phyloP scores from a whole-genome alignment of 2,888 invertebrate species.

The Tetragonisca angustula region DNA sequence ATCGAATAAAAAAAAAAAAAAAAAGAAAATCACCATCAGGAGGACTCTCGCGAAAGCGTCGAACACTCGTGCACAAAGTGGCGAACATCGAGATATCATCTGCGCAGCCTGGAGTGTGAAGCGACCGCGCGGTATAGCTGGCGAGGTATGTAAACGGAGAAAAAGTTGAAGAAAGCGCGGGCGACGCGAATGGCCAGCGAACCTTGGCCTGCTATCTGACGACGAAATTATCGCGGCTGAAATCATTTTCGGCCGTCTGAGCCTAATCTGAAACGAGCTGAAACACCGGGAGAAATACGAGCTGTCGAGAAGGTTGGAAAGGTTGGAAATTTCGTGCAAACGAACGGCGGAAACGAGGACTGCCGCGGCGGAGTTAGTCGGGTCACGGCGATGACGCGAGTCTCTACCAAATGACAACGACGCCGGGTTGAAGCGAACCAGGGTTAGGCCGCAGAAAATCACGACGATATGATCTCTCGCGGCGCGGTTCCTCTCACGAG shows the following conservation, averaged over 20 bases:
- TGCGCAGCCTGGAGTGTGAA: background rate
- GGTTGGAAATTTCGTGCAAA: conserved; percentile 39
- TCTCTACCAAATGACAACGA: conserved; percentile 57
- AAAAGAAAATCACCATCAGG: background rate
- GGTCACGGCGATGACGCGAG: conserved; percentile 51
- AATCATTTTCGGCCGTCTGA: conserved; percentile 17
- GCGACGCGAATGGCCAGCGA: conserved; percentile 16
- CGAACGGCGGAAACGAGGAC: conserved; percentile 18
- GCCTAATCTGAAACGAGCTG: conserved; percentile 18
- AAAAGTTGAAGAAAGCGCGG: conserved; percentile 28
- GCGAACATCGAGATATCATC: conserved; percentile 35
- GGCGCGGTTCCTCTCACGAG: conserved; percentile 67
- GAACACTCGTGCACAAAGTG: background rate
- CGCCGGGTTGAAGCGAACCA: background rate
- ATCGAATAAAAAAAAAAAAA: background rate
- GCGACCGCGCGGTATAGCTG: background rate
- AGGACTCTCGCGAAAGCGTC: background rate
- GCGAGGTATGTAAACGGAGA: conserved; percentile 9
- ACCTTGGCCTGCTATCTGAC: conserved; percentile 42
- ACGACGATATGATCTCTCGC: conserved; percentile 71
- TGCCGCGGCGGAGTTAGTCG: conserved; percentile 20
- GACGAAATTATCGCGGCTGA: conserved; percentile 38
- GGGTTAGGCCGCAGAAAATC: conserved; percentile 58
- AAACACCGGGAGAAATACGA: conserved; percentile 34
- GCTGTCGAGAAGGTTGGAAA: background rate